Percentiles rank a stretch among this genome's conserved stretches.
phyloP scores from a whole-genome alignment of 2,113 vertebrate species.

The Larimichthys polyactis region DNA sequence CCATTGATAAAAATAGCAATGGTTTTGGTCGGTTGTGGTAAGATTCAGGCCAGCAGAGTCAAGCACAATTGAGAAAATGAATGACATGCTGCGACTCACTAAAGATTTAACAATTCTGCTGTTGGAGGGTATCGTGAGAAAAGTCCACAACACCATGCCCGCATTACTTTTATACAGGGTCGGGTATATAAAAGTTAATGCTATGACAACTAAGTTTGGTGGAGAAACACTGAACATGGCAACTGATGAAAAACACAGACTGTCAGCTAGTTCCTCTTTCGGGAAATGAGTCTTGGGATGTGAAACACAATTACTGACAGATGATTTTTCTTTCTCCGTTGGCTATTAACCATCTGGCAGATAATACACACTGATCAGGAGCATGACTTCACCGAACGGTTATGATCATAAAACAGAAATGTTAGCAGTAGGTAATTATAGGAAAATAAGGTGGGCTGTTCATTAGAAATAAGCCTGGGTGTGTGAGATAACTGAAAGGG shows the following conservation, averaged over 20 bases:
- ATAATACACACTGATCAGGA: constrained; percentile 9
- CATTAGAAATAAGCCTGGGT: not conserved
- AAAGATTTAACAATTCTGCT: not conserved
- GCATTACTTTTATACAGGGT: not conserved
- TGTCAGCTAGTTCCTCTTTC: not conserved
- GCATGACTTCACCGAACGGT: constrained; percentile 7
- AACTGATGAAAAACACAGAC: constrained; percentile 1
- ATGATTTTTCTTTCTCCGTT: not conserved
- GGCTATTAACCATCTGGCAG: constrained; percentile 15
- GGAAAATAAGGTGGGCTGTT: not conserved
- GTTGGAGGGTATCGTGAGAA: not conserved
- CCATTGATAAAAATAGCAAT: constrained; percentile 38
- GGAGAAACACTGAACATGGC: not conserved
- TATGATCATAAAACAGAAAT: constrained; percentile 6
- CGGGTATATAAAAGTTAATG: not conserved
- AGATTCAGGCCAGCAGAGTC: constrained; percentile 5
- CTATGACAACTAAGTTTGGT: not conserved
- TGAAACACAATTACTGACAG: not conserved
- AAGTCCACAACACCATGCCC: not conserved
- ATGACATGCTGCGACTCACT: constrained; percentile 11
- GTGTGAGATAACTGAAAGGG: not conserved
- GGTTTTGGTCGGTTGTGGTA: constrained; percentile 9
- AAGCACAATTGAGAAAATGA: constrained; percentile 35
- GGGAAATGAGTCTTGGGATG: not conserved
- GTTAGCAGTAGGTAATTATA: not conserved